Evolutionary conservation across 1,140 invertebrate genomes (phyloP).

Genomic region (Coelopa frigida): DNA sequence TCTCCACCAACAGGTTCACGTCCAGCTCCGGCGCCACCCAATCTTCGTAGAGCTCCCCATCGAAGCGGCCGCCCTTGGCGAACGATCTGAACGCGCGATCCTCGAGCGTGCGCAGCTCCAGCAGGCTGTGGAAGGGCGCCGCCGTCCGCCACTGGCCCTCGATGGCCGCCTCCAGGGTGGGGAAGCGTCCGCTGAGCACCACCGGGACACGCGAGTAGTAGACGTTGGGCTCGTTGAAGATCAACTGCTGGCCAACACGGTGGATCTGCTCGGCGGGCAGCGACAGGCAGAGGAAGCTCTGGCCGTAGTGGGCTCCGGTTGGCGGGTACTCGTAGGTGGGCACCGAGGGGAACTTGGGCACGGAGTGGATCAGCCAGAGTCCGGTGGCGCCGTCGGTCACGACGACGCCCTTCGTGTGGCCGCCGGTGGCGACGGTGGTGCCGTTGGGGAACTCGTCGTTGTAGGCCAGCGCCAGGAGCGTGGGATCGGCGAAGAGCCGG

Average conservation of each 20-base stretch:
- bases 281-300: constrained; percentile 80
- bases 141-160: constrained; percentile 52
- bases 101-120: constrained; percentile 51
- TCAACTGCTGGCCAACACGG: constrained; percentile 62
- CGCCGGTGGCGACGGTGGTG: constrained; percentile 50
- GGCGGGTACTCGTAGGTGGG: constrained; percentile 64
- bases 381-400: constrained; percentile 63
- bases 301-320: constrained; percentile 67
- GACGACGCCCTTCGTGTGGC: constrained; percentile 81
- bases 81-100: constrained; percentile 63
- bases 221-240: constrained; percentile 68
- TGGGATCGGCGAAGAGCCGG: constrained; percentile 52
- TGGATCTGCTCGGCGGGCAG: constrained; percentile 58
- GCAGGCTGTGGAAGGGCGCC: constrained; percentile 55
- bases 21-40: constrained; percentile 68
- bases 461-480: constrained; percentile 62
- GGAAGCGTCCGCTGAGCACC: constrained; percentile 45
- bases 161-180: constrained; percentile 56
- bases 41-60: constrained; percentile 78
- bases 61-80: constrained; percentile 68
- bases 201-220: constrained; percentile 55
- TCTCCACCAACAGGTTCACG: constrained; percentile 68
- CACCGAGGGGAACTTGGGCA: constrained; percentile 71
- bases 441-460: constrained; percentile 74
- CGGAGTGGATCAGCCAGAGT: constrained; percentile 87